Conservation (phyloP, 2,113 vertebrate species). For the Solenodon paradoxus region DNA sequence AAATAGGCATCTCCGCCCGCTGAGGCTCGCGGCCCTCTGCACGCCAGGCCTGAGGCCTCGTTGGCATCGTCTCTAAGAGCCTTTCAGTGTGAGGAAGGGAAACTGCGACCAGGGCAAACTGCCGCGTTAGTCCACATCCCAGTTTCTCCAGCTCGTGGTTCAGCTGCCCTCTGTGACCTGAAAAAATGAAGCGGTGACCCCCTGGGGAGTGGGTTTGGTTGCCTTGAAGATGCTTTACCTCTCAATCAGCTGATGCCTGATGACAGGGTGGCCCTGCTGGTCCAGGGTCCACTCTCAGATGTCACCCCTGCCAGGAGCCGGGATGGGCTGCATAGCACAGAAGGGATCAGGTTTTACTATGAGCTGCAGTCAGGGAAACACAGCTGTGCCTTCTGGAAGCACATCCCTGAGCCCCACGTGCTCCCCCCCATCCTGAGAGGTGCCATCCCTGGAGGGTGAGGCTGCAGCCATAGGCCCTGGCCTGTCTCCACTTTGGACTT, state of each 20-base stretch:
- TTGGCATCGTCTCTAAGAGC: neutral
- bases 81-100: accelerated
- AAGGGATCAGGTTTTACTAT: neutral
- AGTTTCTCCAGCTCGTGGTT: conserved; percentile 6
- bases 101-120: neutral
- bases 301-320: neutral
- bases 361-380: neutral
- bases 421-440: neutral
- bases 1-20: accelerated
- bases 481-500: neutral
- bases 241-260: neutral
- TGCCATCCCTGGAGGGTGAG: neutral
- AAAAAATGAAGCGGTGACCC: neutral
- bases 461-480: neutral
- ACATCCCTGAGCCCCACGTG: neutral
- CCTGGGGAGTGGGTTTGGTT: neutral
- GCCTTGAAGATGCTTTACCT: conserved; percentile 13
- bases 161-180: neutral
- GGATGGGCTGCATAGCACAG: accelerated
- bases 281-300: neutral
- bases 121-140: neutral
- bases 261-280: neutral
- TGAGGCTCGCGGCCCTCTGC: neutral
- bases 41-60: neutral
- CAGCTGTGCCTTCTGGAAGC: neutral